Base-by-base conservation (phyloP, 2,888 invertebrate species). In the Cheilosia scutellata region DNA sequence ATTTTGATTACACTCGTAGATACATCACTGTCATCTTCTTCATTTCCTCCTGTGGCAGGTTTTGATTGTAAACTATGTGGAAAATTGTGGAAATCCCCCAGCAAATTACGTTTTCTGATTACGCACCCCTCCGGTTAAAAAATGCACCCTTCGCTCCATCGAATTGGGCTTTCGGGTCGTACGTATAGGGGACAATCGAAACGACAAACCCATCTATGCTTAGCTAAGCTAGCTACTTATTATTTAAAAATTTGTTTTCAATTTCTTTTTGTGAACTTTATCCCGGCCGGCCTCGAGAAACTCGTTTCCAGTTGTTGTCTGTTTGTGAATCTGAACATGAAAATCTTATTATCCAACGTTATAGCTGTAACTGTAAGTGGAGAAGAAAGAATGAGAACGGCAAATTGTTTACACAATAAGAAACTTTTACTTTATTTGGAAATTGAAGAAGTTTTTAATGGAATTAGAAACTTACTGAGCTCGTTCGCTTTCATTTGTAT, bases 221-320 rank as follows among this genome's bases (percentile, higher is more conserved):
- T 74, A 78, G 78, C 74, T 74, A 58, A 83, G 78, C 83, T 78
- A 83, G 78, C 83, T 78, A 51, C 76, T 76, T 76, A 74, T 83
- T 74, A 83, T 83, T 74, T 78, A 83, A 62, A 78, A 83, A 83
- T 83, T 83, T 83, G 78, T 83, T 83, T 83, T 83, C 78, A 83
- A 83, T 83, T 83, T 78, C 63, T 68, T 62, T 55, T 62, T 55
- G 68, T 40, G 68, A 83, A 83, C 62, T 74, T 83, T 74, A 79
- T 83, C 79, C 62, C 51, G 57, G 78, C 57, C 51, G 57, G 78
- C 74, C 51, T 63, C 63, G 31, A 63, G 68, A 62, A 83, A 70
- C 44, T 68, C 68, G 37, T 68, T 78, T 83, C 49, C 68, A 51
- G 49, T 77, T 44, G 25, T 57, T 83, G 66, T 83, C 78, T 83